A percentile compares a stretch with the other conserved stretches of the same genome.
These are phyloP conservation scores for Psittacula derbiana DNA, from an alignment of 2,797 vertebrate species.

Conservation along the genomic window DNA sequence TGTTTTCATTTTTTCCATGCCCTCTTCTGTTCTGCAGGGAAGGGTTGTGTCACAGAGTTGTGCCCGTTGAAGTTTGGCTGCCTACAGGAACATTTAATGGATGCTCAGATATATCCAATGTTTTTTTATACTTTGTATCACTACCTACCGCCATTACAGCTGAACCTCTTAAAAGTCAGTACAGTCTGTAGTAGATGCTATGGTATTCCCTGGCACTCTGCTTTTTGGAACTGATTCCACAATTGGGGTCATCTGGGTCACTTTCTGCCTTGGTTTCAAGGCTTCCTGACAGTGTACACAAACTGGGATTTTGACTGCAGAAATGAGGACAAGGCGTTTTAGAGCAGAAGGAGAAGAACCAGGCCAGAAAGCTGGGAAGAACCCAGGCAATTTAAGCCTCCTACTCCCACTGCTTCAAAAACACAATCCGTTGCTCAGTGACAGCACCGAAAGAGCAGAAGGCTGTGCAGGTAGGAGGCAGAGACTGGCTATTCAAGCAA, in stretches of 20 bases:
- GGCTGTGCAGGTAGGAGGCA: constrained; percentile 52
- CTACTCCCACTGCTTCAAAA: not conserved
- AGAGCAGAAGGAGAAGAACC: not conserved
- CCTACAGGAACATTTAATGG: not conserved
- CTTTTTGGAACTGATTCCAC: not conserved
- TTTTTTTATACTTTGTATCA: not conserved
- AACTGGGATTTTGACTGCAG: not conserved
- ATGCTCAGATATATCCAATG: not conserved
- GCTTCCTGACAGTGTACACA: not conserved
- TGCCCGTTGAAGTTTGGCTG: not conserved
- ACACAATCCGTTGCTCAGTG: not conserved
- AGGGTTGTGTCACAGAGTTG: not conserved
- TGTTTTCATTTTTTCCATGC: not conserved
- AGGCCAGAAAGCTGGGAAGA: constrained; percentile 9
- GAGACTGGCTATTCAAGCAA: not conserved
- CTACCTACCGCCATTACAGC: not conserved
- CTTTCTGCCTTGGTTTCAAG: not conserved
- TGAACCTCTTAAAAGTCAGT: not conserved
- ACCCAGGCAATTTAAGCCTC: not conserved
- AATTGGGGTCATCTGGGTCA: not conserved
- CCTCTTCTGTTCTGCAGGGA: not conserved
- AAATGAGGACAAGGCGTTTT: not conserved
- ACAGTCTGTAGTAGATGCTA: not conserved
- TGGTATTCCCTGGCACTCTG: not conserved
- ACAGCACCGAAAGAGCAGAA: not conserved